phyloP scores from a whole-genome alignment of 2,888 invertebrate genomes.

The Hirtodrosophila confusa region DNA sequence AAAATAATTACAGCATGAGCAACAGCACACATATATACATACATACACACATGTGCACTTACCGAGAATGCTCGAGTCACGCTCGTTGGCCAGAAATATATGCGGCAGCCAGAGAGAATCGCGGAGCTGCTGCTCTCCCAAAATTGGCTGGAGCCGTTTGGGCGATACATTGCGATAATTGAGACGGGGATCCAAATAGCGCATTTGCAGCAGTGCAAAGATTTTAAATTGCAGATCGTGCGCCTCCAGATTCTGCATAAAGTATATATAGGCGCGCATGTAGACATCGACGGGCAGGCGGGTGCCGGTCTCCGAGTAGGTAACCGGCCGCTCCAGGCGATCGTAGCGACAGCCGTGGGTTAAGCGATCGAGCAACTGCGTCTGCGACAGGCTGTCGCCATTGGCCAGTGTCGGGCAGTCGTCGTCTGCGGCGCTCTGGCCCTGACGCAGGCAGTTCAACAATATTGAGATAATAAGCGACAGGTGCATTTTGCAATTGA shows the following conservation, averaged over 20 bases:
- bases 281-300: slow-evolving; percentile 89
- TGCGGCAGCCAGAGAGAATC: slow-evolving; percentile 93
- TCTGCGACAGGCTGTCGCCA: slow-evolving; percentile 88
- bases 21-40: too few species aligned
- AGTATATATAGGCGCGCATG: slow-evolving; percentile 91
- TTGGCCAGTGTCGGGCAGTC: slow-evolving; percentile 85
- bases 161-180: slow-evolving; percentile 89
- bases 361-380: slow-evolving; percentile 89
- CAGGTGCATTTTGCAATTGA: slow-evolving; percentile 37
- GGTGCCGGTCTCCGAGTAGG: slow-evolving; percentile 81
- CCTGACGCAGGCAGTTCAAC: slow-evolving; percentile 37
- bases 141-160: slow-evolving; percentile 87
- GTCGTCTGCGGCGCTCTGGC: slow-evolving; percentile 17
- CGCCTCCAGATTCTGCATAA: slow-evolving; percentile 92
- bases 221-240: slow-evolving; percentile 94
- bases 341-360: slow-evolving; percentile 92
- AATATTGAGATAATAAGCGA: slow-evolving; percentile 54
- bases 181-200: slow-evolving; percentile 90
- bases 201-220: slow-evolving; percentile 91
- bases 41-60: background rate
- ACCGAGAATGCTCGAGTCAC: slow-evolving; percentile 89
- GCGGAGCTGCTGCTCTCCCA: slow-evolving; percentile 89
- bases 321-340: slow-evolving; percentile 88
- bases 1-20: too few species aligned
- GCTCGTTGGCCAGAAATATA: slow-evolving; percentile 92